Base-by-base conservation (phyloP, 2,113 vertebrate species). In the Aleadryas rufinucha region DNA sequence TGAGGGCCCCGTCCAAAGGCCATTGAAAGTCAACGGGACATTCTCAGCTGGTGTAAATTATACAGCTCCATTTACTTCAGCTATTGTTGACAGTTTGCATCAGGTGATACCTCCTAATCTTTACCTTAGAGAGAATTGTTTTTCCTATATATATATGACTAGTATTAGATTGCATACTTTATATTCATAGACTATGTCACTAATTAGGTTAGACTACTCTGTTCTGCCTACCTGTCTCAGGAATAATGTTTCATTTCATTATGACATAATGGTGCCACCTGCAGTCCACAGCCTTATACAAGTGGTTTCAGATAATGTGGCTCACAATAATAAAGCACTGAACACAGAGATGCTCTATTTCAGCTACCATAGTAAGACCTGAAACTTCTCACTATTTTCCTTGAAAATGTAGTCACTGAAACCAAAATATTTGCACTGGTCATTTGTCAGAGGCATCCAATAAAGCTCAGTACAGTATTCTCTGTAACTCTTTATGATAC, bases 191-290 rank as follows among this genome's bases (percentile, higher is more conserved):
- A 68, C 91, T 69, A 42, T 1, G 2, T 27, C 44, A 33, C 61
- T 90, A 93, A 87, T 75, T 88, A 86, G 88, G 71, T 93, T 93
- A 76, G 45, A 31, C 41, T 72, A 44, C 56, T 80, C 60, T 74
- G 14, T 68, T 69, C 90, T 94, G 85, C 83, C 66, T 59, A 42
- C 66, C 84, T 86, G 69, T 84, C 79, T 78, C 53, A 66, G 77
- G 66, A 94, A 74, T 84, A 66, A 84, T 77, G 45, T 74, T 90
- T 76, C 35, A 6, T 70, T 92, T 85, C 93, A 91, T 89, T 89
- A 84, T 88, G 90, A 95, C 92, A 93, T 95, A 87, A 92, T 80
- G 76, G 83, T 90, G 95, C 90, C 89, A 94, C 70, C 96, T 94
- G 71, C 89, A 89, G 71, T 79, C 83, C 66, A 66, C 82, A 89